Conservation (phyloP, 2,797 vertebrate species). For the Xenops minutus region DNA sequence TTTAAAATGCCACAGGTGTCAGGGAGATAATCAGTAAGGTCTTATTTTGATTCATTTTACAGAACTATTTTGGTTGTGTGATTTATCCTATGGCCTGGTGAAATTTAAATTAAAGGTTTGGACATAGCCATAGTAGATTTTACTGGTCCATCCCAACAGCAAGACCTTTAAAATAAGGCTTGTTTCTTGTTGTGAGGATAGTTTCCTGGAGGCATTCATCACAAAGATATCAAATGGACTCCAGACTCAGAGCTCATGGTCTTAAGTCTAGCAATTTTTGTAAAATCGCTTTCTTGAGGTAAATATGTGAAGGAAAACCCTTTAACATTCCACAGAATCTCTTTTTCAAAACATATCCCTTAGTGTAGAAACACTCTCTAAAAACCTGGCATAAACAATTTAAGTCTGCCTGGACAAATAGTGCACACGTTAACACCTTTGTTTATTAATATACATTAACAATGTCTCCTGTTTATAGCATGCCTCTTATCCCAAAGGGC, state of each 20-base stretch:
- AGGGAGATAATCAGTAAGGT: background rate
- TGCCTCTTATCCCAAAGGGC: constrained; percentile 19
- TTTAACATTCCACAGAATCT: background rate
- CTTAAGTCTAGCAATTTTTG: constrained; percentile 4
- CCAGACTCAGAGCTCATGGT: background rate
- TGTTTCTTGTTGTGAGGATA: background rate
- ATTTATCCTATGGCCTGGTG: background rate
- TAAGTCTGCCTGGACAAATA: constrained; percentile 24
- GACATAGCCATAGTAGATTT: background rate
- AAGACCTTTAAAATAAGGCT: background rate
- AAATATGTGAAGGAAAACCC: background rate
- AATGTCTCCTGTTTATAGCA: constrained; percentile 25
- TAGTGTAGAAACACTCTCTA: background rate
- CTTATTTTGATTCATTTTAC: background rate
- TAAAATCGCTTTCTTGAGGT: background rate
- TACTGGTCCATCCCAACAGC: background rate
- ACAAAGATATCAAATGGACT: constrained; percentile 11
- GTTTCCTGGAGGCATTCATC: constrained; percentile 39
- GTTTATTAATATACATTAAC: constrained; percentile 54
- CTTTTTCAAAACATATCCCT: background rate
- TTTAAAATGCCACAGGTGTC: background rate
- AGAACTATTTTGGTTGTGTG: background rate
- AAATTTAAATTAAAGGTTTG: background rate
- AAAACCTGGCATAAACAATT: constrained; percentile 18
- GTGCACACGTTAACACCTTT: constrained; percentile 44